Evolutionary conservation across 2,113 vertebrate species (phyloP), one percentile per base, ranked within the genome.

Genomic region (Salminus brasiliensis): DNA sequence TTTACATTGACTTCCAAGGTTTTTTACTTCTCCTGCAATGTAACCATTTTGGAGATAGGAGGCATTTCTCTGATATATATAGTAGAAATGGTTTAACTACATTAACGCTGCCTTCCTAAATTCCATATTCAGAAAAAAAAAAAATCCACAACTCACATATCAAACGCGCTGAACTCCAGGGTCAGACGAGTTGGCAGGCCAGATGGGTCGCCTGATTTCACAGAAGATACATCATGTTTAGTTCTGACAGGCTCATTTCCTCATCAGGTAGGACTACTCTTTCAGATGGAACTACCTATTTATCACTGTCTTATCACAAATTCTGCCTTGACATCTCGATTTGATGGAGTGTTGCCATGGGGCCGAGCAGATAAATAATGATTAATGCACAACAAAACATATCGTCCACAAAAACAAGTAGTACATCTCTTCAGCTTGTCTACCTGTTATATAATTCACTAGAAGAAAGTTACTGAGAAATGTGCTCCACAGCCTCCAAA

Each of bases 151-250:
- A 97, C 97, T 97, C 88, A 99, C 98, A 89, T 91, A 84, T 98
- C 97, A 93, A 99, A 99, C 73, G 98, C 97, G 85, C 96, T 99
- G 76, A 96, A 98, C 90, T 99, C 98, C 92, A 99, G 83, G 0
- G 96, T 99, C 74, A 99, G 82, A 13, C 98, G 97, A 83, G 96
- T 94, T 13, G 98, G 97, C 78, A 99, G 93, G 68, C 97, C 95
- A 52, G 90, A 88, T 23, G 96, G 94, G 90, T 99, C 97, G 72
- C 97, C 97, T 99, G 80, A 52, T 39, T 52, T 2, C 21, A 57
- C 3, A 57, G 41, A 53, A 16, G 11, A 52, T 15, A 11, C 10
- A 30, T 34, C 9, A 66, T 9, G 8, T 27, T 68, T 65, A 32
- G 15, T 52, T 30, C 30, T 32, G 47, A 72, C 47, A 72, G n/a